Percentiles rank a stretch among this genome's conserved stretches.
These are phyloP conservation scores for Rotaria socialis DNA, from an alignment of 2,888 invertebrate species.

Conservation along the genomic window DNA sequence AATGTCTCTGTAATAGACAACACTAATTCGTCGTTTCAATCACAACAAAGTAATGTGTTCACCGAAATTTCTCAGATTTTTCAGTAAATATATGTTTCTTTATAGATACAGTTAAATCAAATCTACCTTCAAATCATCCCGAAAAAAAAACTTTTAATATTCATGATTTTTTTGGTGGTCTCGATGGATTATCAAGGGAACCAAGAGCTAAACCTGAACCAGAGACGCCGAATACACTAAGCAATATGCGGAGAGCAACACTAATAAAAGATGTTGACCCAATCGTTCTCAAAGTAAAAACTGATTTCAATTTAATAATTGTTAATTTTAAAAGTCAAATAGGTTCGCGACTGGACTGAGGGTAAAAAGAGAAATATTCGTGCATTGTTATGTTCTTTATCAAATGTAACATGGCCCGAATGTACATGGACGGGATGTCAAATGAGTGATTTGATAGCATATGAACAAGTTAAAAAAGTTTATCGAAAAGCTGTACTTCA, in stretches of 20 bases:
- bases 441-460: conserved; percentile 85
- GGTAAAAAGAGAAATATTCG: conserved; percentile 94
- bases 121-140: no score
- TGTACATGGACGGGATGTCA: conserved; percentile 83
- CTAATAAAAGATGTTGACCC: conserved; percentile 2
- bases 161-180: no score
- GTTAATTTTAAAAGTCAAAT: neutral
- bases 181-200: no score
- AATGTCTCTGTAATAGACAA: no score
- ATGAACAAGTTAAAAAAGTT: conserved; percentile 87
- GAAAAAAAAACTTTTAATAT: no score
- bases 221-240: neutral
- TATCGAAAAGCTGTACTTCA: conserved; percentile 91
- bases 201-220: no score
- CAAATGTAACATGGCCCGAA: conserved; percentile 79
- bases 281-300: neutral
- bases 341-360: conserved; percentile 68
- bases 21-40: no score
- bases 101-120: no score
- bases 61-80: no score
- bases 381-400: conserved; percentile 85
- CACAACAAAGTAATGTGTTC: no score
- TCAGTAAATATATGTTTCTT: no score
- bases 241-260: neutral
- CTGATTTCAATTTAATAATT: neutral